Base-by-base conservation (phyloP, 2,797 vertebrate species). In the Leptatherina wallacei region DNA sequence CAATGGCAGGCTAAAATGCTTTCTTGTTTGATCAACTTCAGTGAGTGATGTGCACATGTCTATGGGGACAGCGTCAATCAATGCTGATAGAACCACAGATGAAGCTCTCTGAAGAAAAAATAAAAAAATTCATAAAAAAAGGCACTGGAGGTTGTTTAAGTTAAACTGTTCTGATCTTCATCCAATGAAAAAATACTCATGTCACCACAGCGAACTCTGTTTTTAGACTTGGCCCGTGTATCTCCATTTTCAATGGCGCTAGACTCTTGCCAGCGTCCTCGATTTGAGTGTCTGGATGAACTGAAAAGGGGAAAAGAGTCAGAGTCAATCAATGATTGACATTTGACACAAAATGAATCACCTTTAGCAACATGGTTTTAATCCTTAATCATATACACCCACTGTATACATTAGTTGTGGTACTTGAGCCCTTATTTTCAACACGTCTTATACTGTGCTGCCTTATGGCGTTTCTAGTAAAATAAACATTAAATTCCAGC, bases 171-270 rank as follows among this genome's bases (percentile, higher is more conserved):
- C 22, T 93, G 87, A 44, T 93, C 89, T 84, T 90, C 87, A 40
- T 81, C 84, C 71, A 92, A 60, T 30, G 93, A 92, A 79, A 93
- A 91, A 68, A 94, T 88, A 62, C 91, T 92, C 68, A 87, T 74
- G 69, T 94, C 89, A 59, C 75, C 74, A 51, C 67, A 63, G 49
- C 72, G 62, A 38, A 75, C 58, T 71, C 78, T 67, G 63, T 62
- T 76, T 80, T 82, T 91, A 2, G 91, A 79, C 65, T 88, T 93
- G 35, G 73, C 60, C 2, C 58, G 61, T 24, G 57, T 33, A 2
- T 89, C 86, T 20, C 71, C 77, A 14, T 84, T 84, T 54, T 86
- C 85, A 40, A 49, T 78, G 32, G 40, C 47, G 71, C 80, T 82
- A 2, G 84, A 83, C 62, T 92, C 93, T 14, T 84, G 91, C 85